Conservation (phyloP, 2,797 vertebrate species). For the Antennarius maculatus region DNA sequence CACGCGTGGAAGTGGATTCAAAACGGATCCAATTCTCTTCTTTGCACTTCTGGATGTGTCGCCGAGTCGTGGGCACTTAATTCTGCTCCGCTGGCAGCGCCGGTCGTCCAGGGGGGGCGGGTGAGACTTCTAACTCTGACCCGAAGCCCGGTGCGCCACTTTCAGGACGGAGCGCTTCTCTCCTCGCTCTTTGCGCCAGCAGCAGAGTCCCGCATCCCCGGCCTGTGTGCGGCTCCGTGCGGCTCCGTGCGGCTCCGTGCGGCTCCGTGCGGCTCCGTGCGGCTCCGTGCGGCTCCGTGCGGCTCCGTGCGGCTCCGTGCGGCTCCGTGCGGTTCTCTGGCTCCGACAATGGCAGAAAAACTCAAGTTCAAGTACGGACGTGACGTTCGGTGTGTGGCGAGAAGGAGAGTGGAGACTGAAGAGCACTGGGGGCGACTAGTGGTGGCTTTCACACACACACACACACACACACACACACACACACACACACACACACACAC, state of each 20-base stretch:
- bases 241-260: slow-evolving; percentile 61
- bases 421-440: slow-evolving; percentile 99
- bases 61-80: slow-evolving; percentile 73
- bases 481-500: neutral
- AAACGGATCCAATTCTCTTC: slow-evolving; percentile 80
- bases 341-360: slow-evolving; percentile 97
- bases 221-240: slow-evolving; percentile 77
- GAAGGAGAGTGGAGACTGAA: slow-evolving; percentile 94
- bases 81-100: slow-evolving; percentile 81
- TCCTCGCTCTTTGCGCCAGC: slow-evolving; percentile 53
- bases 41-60: slow-evolving; percentile 62
- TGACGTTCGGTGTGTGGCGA: slow-evolving; percentile 98
- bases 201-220: slow-evolving; percentile 68
- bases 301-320: slow-evolving; percentile 80
- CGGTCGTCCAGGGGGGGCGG: slow-evolving; percentile 71
- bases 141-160: slow-evolving; percentile 80
- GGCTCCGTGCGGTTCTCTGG: slow-evolving; percentile 86
- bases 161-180: slow-evolving; percentile 63
- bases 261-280: slow-evolving; percentile 82
- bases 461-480: slow-evolving; percentile 38
- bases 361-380: slow-evolving; percentile 99
- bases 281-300: slow-evolving; percentile 77
- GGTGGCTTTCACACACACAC: slow-evolving; percentile 92
- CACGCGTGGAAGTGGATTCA: slow-evolving; percentile 38
- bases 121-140: slow-evolving; percentile 75